Base-by-base conservation (phyloP, 2,797 vertebrate genomes). In the Lepidocolaptes lacrymiger region DNA sequence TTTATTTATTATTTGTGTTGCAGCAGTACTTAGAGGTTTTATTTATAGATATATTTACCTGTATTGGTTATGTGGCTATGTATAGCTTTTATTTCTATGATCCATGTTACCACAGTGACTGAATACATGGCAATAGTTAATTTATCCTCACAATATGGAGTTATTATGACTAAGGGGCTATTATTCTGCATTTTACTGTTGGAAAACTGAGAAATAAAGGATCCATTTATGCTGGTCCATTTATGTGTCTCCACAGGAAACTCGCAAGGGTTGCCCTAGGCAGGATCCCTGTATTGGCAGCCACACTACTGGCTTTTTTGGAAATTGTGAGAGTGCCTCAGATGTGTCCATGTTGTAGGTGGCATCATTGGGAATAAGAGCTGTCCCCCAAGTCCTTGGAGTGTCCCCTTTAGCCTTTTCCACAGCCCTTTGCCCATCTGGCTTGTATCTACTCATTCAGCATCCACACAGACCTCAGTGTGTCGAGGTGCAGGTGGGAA, bases 1-100 rank as follows among this genome's bases (percentile, higher is more conserved):
- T 84, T 95, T 94, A 93, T 95, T 95, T 93, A 85, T 90, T 85
- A 79, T 94, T 93, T 85, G 39, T 85, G 23, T 71, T 87, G 74
- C 59, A 76, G 86, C 52, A 74, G 74, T 87, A 82, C 74, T 91
- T 76, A 79, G 36, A 85, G 39, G 12, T 78, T 93, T 84, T 94
- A 88, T 93, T 93, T 95, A 63, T 85, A 71, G 81, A 39, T 73
- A 27, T 66, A 73, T 95, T 88, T 93, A 44, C 73, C 73, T 86
- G 48, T 67, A 63, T 71, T 93, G 55, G 54, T 90, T 91, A n/a
- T 93, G 59, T 91, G 67, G 36, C 74, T 81, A 52, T 76, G 58
- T 78, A 55, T 67, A 86, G 43, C 21, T 81, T 85, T 63, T 66
- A 26, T 44, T 62, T 16, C 51, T 62, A 37, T 44, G 82, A 81